phyloP scores from a whole-genome alignment of 1,140 invertebrate species.

The Tribolium castaneum region DNA sequence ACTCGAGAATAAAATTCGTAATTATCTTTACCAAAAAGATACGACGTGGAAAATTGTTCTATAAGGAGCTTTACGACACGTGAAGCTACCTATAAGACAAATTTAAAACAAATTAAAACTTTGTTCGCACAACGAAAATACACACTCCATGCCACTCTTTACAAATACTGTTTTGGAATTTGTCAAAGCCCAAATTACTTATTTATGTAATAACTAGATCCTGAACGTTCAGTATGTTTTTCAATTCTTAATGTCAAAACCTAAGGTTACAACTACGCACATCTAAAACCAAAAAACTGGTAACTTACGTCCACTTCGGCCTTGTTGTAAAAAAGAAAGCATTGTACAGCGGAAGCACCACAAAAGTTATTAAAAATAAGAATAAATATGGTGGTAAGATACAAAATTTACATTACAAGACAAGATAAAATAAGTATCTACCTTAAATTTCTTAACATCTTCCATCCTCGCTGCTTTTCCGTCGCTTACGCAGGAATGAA shows the following conservation, averaged over 20 bases:
- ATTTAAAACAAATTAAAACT: background rate
- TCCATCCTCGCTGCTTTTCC: slow-evolving; percentile 94
- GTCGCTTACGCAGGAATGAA: slow-evolving; percentile 94
- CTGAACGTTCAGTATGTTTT: too few relatives aligned
- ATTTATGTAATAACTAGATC: too few relatives aligned
- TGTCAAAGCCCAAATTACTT: too few relatives aligned
- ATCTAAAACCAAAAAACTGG: slow-evolving; percentile 11
- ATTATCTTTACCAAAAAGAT: slow-evolving; percentile 95
- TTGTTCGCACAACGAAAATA: background rate
- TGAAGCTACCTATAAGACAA: slow-evolving; percentile 81
- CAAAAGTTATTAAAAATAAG: slow-evolving; percentile 37
- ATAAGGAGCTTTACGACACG: slow-evolving; percentile 96
- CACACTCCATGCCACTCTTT: background rate
- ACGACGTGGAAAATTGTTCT: slow-evolving; percentile 95
- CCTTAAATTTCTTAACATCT: slow-evolving; percentile 94
- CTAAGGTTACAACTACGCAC: background rate
- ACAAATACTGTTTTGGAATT: background rate
- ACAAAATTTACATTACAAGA: too few relatives aligned
- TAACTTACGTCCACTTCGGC: slow-evolving; percentile 69
- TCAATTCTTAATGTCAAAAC: too few relatives aligned
- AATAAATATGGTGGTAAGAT: background rate
- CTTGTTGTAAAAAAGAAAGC: slow-evolving; percentile 64
- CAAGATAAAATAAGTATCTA: too few relatives aligned
- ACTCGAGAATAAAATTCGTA: slow-evolving; percentile 98
- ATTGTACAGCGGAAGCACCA: slow-evolving; percentile 63